Conservation (phyloP, 2,113 vertebrate species). For the Phalacrocorax brasilianus region DNA sequence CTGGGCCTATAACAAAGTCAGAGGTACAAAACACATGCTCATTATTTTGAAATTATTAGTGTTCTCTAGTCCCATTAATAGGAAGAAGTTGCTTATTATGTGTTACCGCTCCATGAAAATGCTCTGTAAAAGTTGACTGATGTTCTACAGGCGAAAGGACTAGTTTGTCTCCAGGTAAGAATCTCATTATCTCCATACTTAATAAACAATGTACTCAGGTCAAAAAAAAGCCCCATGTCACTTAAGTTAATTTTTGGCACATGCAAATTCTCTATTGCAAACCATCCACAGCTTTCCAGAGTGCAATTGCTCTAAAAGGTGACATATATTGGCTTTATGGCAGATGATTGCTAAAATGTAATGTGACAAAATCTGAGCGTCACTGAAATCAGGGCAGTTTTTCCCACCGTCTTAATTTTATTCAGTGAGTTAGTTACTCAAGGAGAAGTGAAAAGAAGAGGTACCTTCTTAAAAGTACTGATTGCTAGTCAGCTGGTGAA, state of each 20-base stretch:
- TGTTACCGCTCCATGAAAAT: neutral
- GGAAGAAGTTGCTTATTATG: neutral
- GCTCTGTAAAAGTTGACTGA: neutral
- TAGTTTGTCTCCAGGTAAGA: neutral
- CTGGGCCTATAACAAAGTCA: neutral
- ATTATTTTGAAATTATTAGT: neutral
- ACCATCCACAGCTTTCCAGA: neutral
- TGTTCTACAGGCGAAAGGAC: neutral
- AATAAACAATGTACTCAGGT: neutral
- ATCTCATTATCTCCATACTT: neutral
- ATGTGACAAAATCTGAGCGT: neutral
- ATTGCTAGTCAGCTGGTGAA: neutral
- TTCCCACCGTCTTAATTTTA: neutral
- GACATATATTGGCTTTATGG: neutral
- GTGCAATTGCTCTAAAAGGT: neutral
- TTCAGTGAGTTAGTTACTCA: neutral
- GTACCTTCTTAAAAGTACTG: neutral
- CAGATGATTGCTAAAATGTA: neutral
- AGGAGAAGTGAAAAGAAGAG: neutral
- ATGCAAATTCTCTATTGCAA: neutral
- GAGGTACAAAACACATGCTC: neutral
- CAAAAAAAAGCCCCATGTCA: neutral
- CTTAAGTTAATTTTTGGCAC: neutral
- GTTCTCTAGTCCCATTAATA: neutral
- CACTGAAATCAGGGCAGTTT: neutral